A percentile compares a stretch with the other conserved stretches of the same genome.
Evolutionary conservation across 2,888 invertebrate genomes (phyloP).

Genomic region (Orthosia gracilis): DNA sequence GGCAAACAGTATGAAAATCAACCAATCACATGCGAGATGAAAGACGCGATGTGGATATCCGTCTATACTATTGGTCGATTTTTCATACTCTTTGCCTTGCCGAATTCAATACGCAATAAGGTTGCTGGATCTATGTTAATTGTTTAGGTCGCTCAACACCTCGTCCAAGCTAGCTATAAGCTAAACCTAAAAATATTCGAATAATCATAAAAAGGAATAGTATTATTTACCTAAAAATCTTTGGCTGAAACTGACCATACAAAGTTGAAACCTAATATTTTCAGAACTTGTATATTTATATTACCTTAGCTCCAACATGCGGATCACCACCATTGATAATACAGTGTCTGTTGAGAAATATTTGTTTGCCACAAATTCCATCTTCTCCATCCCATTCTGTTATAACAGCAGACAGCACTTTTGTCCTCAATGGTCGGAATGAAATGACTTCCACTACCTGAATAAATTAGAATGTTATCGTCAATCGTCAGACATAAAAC

Average conservation of each 20-base stretch:
- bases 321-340: constrained; percentile 90
- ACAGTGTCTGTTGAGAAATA: constrained; percentile 91
- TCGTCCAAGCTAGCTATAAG: neutral
- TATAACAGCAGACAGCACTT: constrained; percentile 89
- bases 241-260: no score
- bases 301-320: constrained; percentile 91
- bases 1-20: no score
- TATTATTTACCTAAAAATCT: constrained; percentile 10
- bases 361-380: constrained; percentile 91
- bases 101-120: no score
- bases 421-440: constrained; percentile 92
- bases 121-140: no score
- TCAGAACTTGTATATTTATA: neutral
- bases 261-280: neutral
- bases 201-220: constrained; percentile 1
- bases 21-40: no score
- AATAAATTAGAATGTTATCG: constrained; percentile 8
- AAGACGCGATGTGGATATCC: no score
- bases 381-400: constrained; percentile 82
- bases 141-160: neutral
- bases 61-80: no score
- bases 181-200: neutral
- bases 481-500: neutral
- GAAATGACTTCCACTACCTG: constrained; percentile 91
- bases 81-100: no score